Evolutionary conservation across 2,888 invertebrate genomes (phyloP).

Genomic region (Acleris laterana): DNA sequence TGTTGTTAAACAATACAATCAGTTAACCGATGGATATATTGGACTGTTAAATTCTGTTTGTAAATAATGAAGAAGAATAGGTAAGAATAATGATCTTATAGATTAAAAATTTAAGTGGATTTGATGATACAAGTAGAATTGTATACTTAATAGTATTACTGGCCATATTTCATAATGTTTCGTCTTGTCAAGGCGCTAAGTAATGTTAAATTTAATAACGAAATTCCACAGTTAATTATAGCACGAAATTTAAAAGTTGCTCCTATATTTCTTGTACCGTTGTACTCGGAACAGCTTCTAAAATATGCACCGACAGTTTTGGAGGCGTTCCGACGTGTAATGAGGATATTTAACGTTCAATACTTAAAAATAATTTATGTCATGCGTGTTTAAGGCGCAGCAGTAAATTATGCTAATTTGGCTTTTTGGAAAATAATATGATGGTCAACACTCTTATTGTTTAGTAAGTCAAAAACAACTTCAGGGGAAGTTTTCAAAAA

Average conservation of each 20-base stretch:
- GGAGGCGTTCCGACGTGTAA: constrained; percentile 72
- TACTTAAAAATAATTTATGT: constrained; percentile 69
- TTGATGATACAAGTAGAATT: no score
- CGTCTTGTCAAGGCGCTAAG: neutral
- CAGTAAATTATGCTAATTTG: neutral
- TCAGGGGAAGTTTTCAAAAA: no score
- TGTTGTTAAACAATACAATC: no score
- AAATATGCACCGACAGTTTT: constrained; percentile 75
- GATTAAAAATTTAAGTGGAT: no score
- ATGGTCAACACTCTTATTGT: no score
- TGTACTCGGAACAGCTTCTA: constrained; percentile 67
- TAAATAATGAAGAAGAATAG: no score
- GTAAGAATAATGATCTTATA: no score
- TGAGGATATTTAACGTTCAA: constrained; percentile 70
- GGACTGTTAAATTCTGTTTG: no score
- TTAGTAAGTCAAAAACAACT: no score
- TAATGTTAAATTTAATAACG: constrained; percentile 20
- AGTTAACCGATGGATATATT: no score
- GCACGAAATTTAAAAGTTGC: constrained; percentile 34
- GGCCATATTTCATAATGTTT: neutral
- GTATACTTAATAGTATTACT: neutral
- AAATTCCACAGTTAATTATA: constrained; percentile 33
- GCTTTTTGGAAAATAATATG: no score
- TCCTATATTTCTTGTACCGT: constrained; percentile 41
- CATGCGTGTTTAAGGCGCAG: constrained; percentile 49